phyloP scores from a whole-genome alignment of 2,888 invertebrate species.

The Adela reaumurella region DNA sequence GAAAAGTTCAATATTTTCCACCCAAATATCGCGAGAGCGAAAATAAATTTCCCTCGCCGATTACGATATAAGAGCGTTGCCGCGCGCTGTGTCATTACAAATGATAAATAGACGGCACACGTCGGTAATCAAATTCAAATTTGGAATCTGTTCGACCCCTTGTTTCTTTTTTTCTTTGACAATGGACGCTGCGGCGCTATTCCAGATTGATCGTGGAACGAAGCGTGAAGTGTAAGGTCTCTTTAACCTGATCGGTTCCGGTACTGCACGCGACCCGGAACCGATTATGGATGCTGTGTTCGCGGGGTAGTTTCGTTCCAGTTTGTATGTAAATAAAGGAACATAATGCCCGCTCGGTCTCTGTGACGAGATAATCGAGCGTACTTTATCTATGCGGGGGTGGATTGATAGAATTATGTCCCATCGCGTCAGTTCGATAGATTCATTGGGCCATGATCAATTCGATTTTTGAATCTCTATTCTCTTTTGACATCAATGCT shows the following conservation, averaged over 20 bases:
- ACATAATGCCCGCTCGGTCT: slow-evolving; percentile 15
- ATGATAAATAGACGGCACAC: slow-evolving; percentile 55
- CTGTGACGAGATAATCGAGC: slow-evolving; percentile 45
- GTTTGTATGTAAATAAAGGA: slow-evolving; percentile 46
- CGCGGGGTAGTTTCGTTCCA: slow-evolving; percentile 31
- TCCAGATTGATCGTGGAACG: slow-evolving; percentile 10
- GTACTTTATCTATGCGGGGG: slow-evolving; percentile 21
- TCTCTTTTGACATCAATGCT: no score
- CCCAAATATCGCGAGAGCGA: slow-evolving; percentile 37
- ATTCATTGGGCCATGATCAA: background rate
- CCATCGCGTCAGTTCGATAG: no score
- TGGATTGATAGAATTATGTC: slow-evolving; percentile 48
- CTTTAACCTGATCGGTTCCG: slow-evolving; percentile 56
- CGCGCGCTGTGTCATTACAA: slow-evolving; percentile 41
- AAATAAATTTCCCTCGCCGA: slow-evolving; percentile 46
- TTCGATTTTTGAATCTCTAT: no score
- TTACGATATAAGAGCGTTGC: slow-evolving; percentile 48
- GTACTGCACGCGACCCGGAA: slow-evolving; percentile 59
- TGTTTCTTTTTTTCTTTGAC: slow-evolving; percentile 24
- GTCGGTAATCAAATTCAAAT: slow-evolving; percentile 58
- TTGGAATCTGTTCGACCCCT: slow-evolving; percentile 50
- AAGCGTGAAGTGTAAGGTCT: slow-evolving; percentile 46
- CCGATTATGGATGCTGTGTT: slow-evolving; percentile 38
- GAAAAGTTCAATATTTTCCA: slow-evolving; percentile 42
- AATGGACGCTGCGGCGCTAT: slow-evolving; percentile 30